These are phyloP conservation scores for Phylloscopus whistleri DNA, from an alignment of 2,113 vertebrate species.

Conservation along the genomic window DNA sequence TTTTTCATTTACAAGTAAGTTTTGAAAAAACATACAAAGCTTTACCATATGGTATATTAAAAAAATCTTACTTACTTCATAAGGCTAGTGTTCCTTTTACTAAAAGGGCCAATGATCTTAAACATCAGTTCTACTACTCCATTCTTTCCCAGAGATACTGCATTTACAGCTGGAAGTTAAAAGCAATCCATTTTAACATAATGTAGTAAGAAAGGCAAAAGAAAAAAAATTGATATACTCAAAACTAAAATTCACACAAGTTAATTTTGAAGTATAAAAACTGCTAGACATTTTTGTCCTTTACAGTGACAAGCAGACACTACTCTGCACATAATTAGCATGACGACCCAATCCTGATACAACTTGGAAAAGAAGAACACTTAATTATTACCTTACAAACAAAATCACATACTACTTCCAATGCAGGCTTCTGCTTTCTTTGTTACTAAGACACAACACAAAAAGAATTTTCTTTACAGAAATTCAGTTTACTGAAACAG, in stretches of 20 bases:
- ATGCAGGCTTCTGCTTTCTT: background rate
- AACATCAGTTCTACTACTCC: slow-evolving; percentile 92
- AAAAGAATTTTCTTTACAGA: background rate
- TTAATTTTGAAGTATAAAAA: background rate
- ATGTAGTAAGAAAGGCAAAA: background rate
- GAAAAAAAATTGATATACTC: background rate
- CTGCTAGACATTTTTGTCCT: background rate
- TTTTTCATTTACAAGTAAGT: background rate
- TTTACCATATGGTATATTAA: background rate
- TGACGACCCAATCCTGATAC: background rate
- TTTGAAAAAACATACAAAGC: background rate
- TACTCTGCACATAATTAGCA: background rate
- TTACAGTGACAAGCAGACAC: background rate
- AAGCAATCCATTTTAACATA: background rate
- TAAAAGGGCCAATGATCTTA: slow-evolving; percentile 90
- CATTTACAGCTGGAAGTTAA: slow-evolving; percentile 86
- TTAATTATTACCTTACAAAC: background rate
- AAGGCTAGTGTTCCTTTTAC: slow-evolving; percentile 90
- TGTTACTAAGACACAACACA: background rate
- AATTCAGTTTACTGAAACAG: background rate
- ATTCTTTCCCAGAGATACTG: slow-evolving; percentile 91
- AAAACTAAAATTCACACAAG: background rate
- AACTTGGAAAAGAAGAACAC: background rate
- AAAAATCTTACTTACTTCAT: slow-evolving; percentile 84
- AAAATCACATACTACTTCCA: background rate